Evolutionary conservation across 2,797 vertebrate species (phyloP).

Genomic region (Buphagus erythrorhynchus): DNA sequence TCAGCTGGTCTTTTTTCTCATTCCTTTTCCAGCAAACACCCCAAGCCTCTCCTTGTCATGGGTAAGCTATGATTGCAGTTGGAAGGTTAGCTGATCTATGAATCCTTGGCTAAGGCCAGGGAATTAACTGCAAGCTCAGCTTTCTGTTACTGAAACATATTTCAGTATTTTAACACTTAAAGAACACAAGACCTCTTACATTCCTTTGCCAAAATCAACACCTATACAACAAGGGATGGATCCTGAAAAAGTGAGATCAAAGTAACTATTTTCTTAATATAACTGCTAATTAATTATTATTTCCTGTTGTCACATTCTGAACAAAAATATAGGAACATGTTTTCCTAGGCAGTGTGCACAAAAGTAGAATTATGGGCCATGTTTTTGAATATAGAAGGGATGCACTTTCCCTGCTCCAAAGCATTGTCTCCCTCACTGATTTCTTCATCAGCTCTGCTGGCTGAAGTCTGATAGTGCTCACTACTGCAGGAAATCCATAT

Average conservation of each 20-base stretch:
- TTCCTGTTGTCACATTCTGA: neutral
- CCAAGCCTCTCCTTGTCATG: neutral
- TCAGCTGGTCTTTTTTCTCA: neutral
- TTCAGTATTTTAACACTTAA: neutral
- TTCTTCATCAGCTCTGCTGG: neutral
- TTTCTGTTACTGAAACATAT: neutral
- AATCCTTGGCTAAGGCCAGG: neutral
- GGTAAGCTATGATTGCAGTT: neutral
- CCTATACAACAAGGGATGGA: neutral
- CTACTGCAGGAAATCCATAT: neutral
- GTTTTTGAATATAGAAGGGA: neutral
- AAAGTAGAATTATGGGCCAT: rapidly evolving
- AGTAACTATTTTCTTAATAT: neutral
- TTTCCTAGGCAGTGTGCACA: neutral
- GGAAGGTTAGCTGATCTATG: neutral
- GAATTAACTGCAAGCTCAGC: neutral
- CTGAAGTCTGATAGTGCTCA: neutral
- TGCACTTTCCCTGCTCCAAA: neutral
- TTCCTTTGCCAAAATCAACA: neutral
- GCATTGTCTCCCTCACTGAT: neutral
- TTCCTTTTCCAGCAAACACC: neutral
- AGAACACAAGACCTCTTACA: neutral
- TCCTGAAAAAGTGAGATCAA: neutral
- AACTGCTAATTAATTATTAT: neutral
- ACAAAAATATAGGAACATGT: neutral